A percentile compares a stretch with the other conserved stretches of the same genome.
These are phyloP conservation scores for Nesoenas mayeri DNA, from an alignment of 2,113 vertebrate genomes.

Conservation along the genomic window DNA sequence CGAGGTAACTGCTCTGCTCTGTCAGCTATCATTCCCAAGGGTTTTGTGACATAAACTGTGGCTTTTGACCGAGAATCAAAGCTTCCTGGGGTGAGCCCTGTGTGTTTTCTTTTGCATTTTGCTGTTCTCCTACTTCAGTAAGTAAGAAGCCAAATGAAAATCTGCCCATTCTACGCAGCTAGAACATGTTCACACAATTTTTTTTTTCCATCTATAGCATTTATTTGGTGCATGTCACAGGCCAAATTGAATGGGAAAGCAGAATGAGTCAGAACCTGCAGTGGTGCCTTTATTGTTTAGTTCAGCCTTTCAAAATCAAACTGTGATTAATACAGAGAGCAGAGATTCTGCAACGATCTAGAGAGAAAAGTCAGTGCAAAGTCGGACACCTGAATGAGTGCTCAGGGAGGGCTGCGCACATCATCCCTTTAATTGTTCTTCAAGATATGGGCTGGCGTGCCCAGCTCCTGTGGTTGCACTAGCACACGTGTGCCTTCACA, in stretches of 20 bases:
- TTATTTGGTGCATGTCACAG: neutral
- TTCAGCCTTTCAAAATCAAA: neutral
- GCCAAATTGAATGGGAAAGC: neutral
- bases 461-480: neutral
- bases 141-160: neutral
- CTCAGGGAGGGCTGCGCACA: neutral
- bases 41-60: conserved; percentile 30
- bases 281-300: neutral
- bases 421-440: neutral
- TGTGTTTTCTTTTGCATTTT: neutral
- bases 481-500: accelerated
- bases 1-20: neutral
- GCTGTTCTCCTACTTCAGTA: neutral
- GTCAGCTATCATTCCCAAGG: neutral
- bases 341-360: neutral
- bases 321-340: neutral
- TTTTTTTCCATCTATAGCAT: neutral
- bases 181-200: accelerated
- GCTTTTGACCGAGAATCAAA: conserved; percentile 24
- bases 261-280: neutral
- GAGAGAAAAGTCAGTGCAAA: neutral
- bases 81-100: neutral
- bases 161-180: neutral
- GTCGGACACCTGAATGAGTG: accelerated
- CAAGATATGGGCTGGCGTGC: accelerated